A percentile compares a stretch with the other conserved stretches of the same genome.
Conservation (phyloP, 2,888 invertebrate species). For the Melieria picta region DNA sequence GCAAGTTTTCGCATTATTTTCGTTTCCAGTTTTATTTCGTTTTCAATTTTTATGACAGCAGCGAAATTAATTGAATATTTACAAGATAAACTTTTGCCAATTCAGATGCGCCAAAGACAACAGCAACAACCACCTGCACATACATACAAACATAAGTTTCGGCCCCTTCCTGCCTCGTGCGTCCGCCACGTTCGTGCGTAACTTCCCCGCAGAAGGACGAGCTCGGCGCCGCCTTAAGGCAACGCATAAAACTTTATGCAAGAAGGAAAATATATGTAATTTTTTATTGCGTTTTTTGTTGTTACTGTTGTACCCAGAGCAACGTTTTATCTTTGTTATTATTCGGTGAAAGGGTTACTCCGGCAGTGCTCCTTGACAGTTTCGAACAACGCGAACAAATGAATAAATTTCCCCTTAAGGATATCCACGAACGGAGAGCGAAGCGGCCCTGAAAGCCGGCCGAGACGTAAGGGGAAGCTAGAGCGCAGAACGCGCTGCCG, state of each 20-base stretch:
- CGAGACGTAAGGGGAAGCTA: too few relatives aligned
- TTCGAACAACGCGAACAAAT: conserved; percentile 21
- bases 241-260: conserved; percentile 10
- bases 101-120: too few relatives aligned
- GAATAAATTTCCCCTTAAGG: conserved; percentile 58
- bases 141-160: too few relatives aligned
- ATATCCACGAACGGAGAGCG: conserved; percentile 35
- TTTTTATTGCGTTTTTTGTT: not conserved
- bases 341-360: conserved; percentile 33
- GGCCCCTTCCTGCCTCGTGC: not conserved
- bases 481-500: not conserved
- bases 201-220: too few relatives aligned
- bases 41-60: conserved; percentile 10
- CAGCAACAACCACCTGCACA: too few relatives aligned
- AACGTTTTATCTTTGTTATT: conserved; percentile 39
- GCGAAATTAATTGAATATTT: conserved; percentile 39
- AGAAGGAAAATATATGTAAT: conserved; percentile 13
- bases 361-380: not conserved
- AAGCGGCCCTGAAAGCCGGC: not conserved
- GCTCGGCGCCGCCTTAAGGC: too few relatives aligned
- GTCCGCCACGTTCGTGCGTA: too few relatives aligned
- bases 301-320: not conserved
- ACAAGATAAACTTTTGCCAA: conserved; percentile 36
- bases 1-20: not conserved
- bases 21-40: not conserved